Base-by-base conservation (phyloP, 2,113 vertebrate species). In the Eclectus roratus region DNA sequence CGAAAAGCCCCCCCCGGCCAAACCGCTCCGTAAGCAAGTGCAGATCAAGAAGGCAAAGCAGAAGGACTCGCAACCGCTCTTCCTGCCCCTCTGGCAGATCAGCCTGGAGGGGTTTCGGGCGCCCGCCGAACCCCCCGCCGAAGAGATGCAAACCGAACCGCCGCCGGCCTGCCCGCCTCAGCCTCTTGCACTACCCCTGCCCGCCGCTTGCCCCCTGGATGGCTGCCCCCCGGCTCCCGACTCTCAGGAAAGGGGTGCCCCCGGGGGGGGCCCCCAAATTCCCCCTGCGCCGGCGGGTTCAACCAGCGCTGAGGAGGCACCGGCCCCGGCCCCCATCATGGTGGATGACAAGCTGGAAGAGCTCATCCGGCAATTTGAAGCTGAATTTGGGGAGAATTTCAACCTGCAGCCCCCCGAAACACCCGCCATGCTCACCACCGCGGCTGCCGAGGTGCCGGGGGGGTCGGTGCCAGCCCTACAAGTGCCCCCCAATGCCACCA, bases 361-460 rank as follows among this genome's bases (percentile, higher is more conserved):
- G 77, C 98, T 99, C 79, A 99, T 99, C 96, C 98, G 98, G 81
- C 99, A 99, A 95, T 99, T 99, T 78, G 99, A 99, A 97, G 99
- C 99, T 4, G 99, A 99, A 97, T 99, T 99, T 72, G 99, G 99
- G 84, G 99, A 98, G 70, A 97, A 96, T 88, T 99, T 96, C 88
- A 97, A 94, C 92, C 97, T 80, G 64, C 96, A 87, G 28, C 83
- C 89, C 85, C 46, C 93, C 2, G 96, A 94, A 41, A 93, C 77
- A 19, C 95, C 98, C 2, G 88, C 96, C 80, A 96, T 85, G 63
- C 94, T 89, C 41, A 16, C 47, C 55, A 11, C 94, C 27, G 71
- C 96, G 65, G 85, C 89, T 41, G 52, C 85, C 0, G 78, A 91
- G 64, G 68, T 69, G 56, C 66, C 9, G 0, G 89, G 76, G 63